Percentiles rank a stretch among this genome's conserved stretches.
Evolutionary conservation across 2,797 vertebrate species (phyloP).

Genomic region (Siniperca undulata): DNA sequence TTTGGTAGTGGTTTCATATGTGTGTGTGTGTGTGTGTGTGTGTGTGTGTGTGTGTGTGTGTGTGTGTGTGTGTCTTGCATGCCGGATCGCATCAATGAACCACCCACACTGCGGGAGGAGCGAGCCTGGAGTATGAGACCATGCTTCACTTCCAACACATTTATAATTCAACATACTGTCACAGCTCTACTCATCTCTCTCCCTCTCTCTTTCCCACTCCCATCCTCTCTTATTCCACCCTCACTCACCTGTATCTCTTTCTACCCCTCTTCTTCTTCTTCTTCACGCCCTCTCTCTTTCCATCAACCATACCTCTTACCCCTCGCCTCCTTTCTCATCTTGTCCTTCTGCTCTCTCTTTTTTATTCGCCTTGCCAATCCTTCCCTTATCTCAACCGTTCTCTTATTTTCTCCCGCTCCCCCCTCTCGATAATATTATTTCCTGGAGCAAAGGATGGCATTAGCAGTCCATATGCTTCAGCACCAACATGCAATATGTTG

Average conservation of each 20-base stretch:
- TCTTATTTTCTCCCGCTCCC: constrained; percentile 23
- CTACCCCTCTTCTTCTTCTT: constrained; percentile 19
- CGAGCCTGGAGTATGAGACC: constrained; percentile 63
- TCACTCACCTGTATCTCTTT: constrained; percentile 61
- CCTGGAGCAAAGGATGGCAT: constrained; percentile 59
- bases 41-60: constrained; percentile 21
- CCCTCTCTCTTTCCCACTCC: constrained; percentile 26
- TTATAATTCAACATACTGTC: constrained; percentile 81
- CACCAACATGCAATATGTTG: constrained; percentile 68
- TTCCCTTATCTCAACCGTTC: constrained; percentile 45
- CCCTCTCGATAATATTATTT: constrained; percentile 58
- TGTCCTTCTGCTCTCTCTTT: constrained; percentile 2
- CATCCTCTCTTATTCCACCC: constrained; percentile 40
- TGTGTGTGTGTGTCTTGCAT: constrained; percentile 55
- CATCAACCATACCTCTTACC: constrained; percentile 29
- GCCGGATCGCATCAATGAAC: constrained; percentile 75
- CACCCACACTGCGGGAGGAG: constrained; percentile 73
- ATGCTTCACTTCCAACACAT: constrained; percentile 74
- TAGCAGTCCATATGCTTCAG: constrained; percentile 64
- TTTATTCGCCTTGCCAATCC: neutral
- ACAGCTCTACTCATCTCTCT: constrained; percentile 53
- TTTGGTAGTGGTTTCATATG: constrained; percentile 49
- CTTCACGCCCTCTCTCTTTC: constrained; percentile 26
- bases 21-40: constrained; percentile 23
- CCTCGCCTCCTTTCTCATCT: constrained; percentile 15